Evolutionary conservation across 2,113 vertebrate species (phyloP).

Genomic region (Herpetotheres cachinnans): DNA sequence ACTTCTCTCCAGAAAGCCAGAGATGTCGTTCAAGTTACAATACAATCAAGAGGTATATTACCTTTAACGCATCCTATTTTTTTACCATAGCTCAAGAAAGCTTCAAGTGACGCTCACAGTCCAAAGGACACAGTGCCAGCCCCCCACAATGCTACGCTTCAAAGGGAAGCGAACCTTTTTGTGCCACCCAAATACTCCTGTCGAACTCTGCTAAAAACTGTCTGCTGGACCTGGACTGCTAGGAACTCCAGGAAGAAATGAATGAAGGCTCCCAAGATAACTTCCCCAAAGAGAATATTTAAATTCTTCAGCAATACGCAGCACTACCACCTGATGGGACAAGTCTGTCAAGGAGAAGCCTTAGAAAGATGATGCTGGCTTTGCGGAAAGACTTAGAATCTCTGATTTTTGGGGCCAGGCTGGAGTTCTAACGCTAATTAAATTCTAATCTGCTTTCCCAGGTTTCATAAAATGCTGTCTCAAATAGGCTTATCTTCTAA

Average conservation of each 20-base stretch:
- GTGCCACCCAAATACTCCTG: not conserved
- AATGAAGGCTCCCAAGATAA: not conserved
- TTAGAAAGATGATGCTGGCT: not conserved
- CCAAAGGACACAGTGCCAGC: not conserved
- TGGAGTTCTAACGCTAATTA: slow-evolving; percentile 11
- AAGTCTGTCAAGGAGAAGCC: not conserved
- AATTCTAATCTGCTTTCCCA: slow-evolving; percentile 1
- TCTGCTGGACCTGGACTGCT: not conserved
- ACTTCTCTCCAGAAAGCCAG: not conserved
- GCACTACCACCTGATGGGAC: not conserved
- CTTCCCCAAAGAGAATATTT: not conserved
- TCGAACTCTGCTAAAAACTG: not conserved
- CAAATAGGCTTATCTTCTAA: slow-evolving; percentile 19
- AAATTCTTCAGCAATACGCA: not conserved
- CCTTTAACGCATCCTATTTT: not conserved
- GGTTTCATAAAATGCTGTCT: slow-evolving; percentile 23
- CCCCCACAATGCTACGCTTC: rapidly evolving
- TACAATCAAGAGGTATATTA: not conserved
- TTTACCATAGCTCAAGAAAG: not conserved
- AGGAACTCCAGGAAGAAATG: not conserved
- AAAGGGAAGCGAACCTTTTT: not conserved
- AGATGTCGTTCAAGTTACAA: not conserved
- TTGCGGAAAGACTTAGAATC: not conserved
- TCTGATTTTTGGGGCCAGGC: not conserved
- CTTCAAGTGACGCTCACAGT: not conserved